Conservation (phyloP, 2,888 invertebrate species). For the Ectemnius lituratus region DNA sequence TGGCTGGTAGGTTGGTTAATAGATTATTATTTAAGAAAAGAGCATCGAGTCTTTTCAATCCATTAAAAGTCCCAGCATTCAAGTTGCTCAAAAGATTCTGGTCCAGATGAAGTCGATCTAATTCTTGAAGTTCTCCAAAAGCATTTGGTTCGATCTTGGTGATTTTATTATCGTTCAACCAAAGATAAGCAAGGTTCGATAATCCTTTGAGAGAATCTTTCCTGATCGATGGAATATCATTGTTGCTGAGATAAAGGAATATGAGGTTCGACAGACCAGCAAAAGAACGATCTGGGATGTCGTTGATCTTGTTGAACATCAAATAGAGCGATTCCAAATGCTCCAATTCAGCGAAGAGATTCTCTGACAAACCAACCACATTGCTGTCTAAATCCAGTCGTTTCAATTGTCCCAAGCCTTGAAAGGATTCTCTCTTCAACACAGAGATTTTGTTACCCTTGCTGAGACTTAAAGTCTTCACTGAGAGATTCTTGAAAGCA, state of each 20-base stretch:
- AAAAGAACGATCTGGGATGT: conserved; percentile 75
- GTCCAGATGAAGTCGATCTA: conserved; percentile 74
- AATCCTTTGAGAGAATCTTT: conserved; percentile 52
- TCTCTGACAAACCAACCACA: conserved; percentile 62
- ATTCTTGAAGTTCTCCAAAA: conserved; percentile 70
- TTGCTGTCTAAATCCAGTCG: conserved; percentile 52
- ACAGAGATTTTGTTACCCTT: conserved; percentile 54
- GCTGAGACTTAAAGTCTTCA: conserved; percentile 31
- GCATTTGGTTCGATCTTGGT: conserved; percentile 71
- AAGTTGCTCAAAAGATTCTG: conserved; percentile 74
- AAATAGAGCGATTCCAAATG: conserved; percentile 74
- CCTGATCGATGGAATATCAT: conserved; percentile 71
- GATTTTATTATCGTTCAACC: conserved; percentile 76
- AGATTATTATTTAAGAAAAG: conserved; percentile 76
- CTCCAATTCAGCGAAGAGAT: conserved; percentile 73
- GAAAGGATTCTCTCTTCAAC: conserved; percentile 41
- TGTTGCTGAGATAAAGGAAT: conserved; percentile 75
- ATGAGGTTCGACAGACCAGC: conserved; percentile 72
- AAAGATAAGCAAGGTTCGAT: conserved; percentile 58
- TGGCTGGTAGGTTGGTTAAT: conserved; percentile 71
- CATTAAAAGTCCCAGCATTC: conserved; percentile 65
- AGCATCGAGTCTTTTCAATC: conserved; percentile 69
- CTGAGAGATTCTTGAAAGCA: conserved; percentile 51
- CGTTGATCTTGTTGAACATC: conserved; percentile 73
- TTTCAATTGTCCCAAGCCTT: conserved; percentile 44